Base-by-base conservation (phyloP, 2,888 invertebrate species). In the Miltochrista miniata region DNA sequence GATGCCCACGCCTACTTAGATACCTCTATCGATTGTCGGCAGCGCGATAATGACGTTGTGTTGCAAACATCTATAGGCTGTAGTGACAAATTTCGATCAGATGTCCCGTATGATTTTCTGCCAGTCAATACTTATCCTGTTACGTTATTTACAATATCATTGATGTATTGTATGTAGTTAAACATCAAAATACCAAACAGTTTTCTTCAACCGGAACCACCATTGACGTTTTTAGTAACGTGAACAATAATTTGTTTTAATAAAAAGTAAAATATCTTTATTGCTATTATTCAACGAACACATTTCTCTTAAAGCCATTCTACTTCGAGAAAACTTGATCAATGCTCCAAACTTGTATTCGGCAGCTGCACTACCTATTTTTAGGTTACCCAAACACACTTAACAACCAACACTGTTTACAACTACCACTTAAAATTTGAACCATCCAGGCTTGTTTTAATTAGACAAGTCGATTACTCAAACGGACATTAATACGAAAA, bases 311-410 rank as follows among this genome's bases (percentile, higher is more conserved):
- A 54, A 54, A 66, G 61, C 31, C 42, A 9, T 36, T 18, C 51
- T 39, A 56, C 48, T 55, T 54, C 50, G 54, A 48, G 52, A 55
- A 65, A 47, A 54, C 18, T 68, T 56, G 55, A 51, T 43, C 47
- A 54, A 59, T 56, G 47, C 59, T 45, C 54, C 41, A 48, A 48
- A 49, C 41, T 51, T 47, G 50, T 56, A 50, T 59, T 59, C 54
- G 51, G 59, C 54, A 51, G 68, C 50, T 49, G 51, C 56, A 59
- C 46, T 63, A 54, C 48, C 56, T 68, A 68, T 69, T 69, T 69
- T 64, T 69, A 64, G 69, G 57, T 69, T 59, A 68, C 50, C 52
- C 66, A 69, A 69, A 68, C 61, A 66, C 51, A 64, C 63, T 65
- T 65, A 65, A 33, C 36, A 56, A 68, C 49, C 58, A 51, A 50